Evolutionary conservation across 2,113 vertebrate genomes (phyloP).

Genomic region (Scopus umbretta): DNA sequence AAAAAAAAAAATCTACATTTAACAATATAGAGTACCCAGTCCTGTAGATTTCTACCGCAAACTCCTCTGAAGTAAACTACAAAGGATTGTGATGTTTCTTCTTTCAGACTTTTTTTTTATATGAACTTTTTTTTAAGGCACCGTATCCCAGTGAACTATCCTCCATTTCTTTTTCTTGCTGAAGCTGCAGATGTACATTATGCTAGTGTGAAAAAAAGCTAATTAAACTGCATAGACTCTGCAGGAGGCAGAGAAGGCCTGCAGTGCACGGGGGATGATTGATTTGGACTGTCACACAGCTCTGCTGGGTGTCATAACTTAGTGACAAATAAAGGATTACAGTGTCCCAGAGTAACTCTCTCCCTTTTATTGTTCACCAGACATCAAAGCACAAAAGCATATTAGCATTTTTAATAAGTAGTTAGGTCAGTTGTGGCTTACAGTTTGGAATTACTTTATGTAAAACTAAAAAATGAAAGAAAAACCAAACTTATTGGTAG

Average conservation of each 20-base stretch:
- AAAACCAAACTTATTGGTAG: constrained; percentile 39
- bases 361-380: constrained; percentile 79
- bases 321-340: constrained; percentile 83
- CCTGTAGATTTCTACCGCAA: constrained; percentile 45
- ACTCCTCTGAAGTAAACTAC: constrained; percentile 70
- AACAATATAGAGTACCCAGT: constrained; percentile 38
- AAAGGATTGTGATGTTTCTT: constrained; percentile 72
- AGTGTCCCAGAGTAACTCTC: constrained; percentile 78
- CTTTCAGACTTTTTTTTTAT: constrained; percentile 54
- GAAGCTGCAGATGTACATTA: constrained; percentile 75
- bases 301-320: constrained; percentile 83
- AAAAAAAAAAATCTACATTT: constrained; percentile 43
- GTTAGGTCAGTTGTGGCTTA: constrained; percentile 76
- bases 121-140: constrained; percentile 69
- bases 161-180: constrained; percentile 72
- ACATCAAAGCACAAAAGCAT: constrained; percentile 89
- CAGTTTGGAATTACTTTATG: constrained; percentile 75
- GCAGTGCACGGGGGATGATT: constrained; percentile 72
- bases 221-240: constrained; percentile 79
- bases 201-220: constrained; percentile 75
- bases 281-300: constrained; percentile 81
- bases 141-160: constrained; percentile 61
- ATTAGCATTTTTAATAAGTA: constrained; percentile 95
- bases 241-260: constrained; percentile 72
- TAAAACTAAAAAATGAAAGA: constrained; percentile 40